phyloP scores from a whole-genome alignment of 2,113 vertebrate species.

The Carassius carassius region DNA sequence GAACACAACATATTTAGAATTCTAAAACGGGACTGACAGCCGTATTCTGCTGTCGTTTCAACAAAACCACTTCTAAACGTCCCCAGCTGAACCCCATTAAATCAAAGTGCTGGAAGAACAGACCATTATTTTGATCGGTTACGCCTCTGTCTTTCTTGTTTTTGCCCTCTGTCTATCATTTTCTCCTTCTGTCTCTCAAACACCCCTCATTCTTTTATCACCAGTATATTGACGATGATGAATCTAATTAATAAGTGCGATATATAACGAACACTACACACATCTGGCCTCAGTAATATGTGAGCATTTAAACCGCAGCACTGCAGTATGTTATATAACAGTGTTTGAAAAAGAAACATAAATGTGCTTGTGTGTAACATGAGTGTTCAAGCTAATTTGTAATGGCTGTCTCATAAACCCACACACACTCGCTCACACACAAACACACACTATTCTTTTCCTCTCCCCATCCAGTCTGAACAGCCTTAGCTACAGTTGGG shows the following conservation, averaged over 20 bases:
- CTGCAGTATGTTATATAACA: conserved; percentile 2
- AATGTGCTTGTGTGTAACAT: conserved; percentile 7
- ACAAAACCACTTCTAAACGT: not conserved
- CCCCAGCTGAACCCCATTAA: conserved; percentile 13
- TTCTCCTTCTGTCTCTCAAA: not conserved
- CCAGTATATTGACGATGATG: not conserved
- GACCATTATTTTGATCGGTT: conserved; percentile 52
- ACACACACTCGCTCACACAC: conserved; percentile 39
- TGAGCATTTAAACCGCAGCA: not conserved
- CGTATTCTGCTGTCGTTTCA: not conserved
- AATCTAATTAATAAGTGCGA: not conserved
- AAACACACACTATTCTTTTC: conserved; percentile 28
- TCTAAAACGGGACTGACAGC: not conserved
- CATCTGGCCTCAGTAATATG: not conserved
- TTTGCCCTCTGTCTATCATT: conserved; percentile 2
- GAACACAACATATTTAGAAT: not conserved
- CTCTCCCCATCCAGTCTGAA: conserved; percentile 67
- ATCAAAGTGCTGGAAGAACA: conserved; percentile 1
- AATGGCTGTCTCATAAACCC: not conserved
- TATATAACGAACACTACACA: not conserved
- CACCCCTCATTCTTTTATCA: not conserved
- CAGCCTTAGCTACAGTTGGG: conserved; percentile 73
- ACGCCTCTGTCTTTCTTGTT: conserved; percentile 17
- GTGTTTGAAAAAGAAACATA: conserved; percentile 6
- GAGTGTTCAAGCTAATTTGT: conserved; percentile 7